phyloP scores from a whole-genome alignment of 2,113 vertebrate genomes.

The Anser cygnoides region DNA sequence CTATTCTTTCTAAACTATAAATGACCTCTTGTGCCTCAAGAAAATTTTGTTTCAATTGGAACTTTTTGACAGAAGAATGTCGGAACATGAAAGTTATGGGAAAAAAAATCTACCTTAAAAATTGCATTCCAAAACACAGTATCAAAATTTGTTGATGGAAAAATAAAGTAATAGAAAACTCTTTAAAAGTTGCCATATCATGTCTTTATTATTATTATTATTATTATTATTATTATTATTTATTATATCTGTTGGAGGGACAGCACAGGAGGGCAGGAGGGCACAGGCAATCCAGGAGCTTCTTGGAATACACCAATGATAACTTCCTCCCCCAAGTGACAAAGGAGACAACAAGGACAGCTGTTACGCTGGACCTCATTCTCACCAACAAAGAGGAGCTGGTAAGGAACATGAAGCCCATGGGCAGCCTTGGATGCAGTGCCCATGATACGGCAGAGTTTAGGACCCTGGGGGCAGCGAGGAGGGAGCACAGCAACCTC shows the following conservation, averaged over 20 bases:
- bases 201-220: not conserved
- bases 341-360: too few species aligned
- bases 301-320: too few species aligned
- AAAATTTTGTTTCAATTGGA: not conserved
- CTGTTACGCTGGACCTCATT: too few species aligned
- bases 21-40: not conserved
- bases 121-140: not conserved
- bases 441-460: too few species aligned
- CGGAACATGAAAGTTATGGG: not conserved
- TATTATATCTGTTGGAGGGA: not conserved
- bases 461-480: too few species aligned
- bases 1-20: fast-evolving
- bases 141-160: not conserved
- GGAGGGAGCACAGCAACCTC: too few species aligned
- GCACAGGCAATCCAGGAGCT: too few species aligned
- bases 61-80: not conserved
- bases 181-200: not conserved
- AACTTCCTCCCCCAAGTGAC: too few species aligned
- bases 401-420: too few species aligned
- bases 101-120: not conserved
- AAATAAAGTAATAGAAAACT: not conserved
- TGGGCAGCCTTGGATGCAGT: too few species aligned
- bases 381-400: too few species aligned
- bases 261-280: too few species aligned
- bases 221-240: not conserved